These are phyloP conservation scores for Paraescarpia echinospica DNA, from an alignment of 1,140 invertebrate genomes.

Conservation along the genomic window DNA sequence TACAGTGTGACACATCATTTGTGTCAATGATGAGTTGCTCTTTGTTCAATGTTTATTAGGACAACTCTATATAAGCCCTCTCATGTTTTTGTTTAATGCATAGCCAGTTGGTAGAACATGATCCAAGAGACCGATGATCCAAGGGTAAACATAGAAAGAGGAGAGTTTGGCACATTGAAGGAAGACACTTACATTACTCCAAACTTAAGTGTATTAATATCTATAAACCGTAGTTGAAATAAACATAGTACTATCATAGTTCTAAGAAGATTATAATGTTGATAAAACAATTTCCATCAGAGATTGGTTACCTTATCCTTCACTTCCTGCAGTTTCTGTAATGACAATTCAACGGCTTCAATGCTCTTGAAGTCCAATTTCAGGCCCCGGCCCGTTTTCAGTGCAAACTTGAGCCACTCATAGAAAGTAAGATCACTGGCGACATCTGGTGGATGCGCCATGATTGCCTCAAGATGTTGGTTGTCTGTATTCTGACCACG, in stretches of 20 bases:
- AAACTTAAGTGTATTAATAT: too few species aligned
- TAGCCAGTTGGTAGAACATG: too few species aligned
- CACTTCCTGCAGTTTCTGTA: constrained; percentile 59
- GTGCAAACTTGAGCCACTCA: constrained; percentile 69
- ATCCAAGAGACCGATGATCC: too few species aligned
- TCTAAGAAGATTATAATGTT: neutral
- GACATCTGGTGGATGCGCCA: constrained; percentile 79
- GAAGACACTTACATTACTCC: too few species aligned
- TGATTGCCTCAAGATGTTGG: constrained; percentile 69
- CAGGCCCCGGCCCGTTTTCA: constrained; percentile 69
- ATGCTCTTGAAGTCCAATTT: constrained; percentile 87
- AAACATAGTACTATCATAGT: too few species aligned
- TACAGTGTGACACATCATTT: too few species aligned
- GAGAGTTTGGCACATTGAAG: too few species aligned
- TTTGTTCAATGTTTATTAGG: too few species aligned
- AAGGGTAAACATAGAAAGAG: neutral
- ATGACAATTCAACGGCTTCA: constrained; percentile 72
- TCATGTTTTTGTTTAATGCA: too few species aligned
- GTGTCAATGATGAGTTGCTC: too few species aligned
- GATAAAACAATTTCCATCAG: neutral
- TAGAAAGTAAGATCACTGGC: constrained; percentile 76
- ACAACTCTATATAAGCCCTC: too few species aligned
- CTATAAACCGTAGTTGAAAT: too few species aligned
- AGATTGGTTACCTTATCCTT: neutral
- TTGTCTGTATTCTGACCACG: constrained; percentile 65